phyloP scores from a whole-genome alignment of 1,140 invertebrate genomes.

The Helicoverpa armigera region DNA sequence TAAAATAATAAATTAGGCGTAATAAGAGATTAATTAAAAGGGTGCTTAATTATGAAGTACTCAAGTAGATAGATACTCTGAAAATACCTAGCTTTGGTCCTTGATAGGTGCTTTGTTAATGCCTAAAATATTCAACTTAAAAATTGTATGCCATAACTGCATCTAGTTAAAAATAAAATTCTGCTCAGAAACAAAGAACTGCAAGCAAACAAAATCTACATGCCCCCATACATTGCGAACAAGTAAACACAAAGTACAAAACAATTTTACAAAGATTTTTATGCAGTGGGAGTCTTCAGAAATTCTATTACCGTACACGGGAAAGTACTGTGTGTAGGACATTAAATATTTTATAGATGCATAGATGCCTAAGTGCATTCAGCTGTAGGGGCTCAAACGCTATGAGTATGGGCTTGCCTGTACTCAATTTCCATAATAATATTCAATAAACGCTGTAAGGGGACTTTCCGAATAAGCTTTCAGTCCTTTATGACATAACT shows the following conservation, averaged over 20 bases:
- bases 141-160: too few species aligned
- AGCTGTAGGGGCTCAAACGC: slow-evolving; percentile 40
- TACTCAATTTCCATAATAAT: slow-evolving; percentile 46
- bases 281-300: slow-evolving; percentile 18
- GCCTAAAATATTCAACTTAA: too few species aligned
- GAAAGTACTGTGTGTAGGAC: slow-evolving; percentile 26
- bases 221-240: background rate
- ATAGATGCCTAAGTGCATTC: slow-evolving; percentile 36
- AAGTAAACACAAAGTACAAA: slow-evolving; percentile 8
- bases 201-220: background rate
- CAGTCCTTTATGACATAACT: slow-evolving; percentile 32
- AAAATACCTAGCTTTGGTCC: too few species aligned
- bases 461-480: slow-evolving; percentile 42
- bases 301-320: slow-evolving; percentile 28
- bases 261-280: slow-evolving; percentile 35
- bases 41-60: too few species aligned
- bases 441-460: slow-evolving; percentile 43
- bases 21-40: too few species aligned
- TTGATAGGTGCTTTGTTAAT: too few species aligned
- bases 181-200: background rate
- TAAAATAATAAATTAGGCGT: too few species aligned
- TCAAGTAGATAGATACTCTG: too few species aligned
- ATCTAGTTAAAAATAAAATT: too few species aligned
- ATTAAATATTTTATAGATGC: slow-evolving; percentile 44
- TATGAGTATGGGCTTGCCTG: slow-evolving; percentile 35